Percentiles rank a stretch among this genome's conserved stretches.
phyloP scores from a whole-genome alignment of 2,888 invertebrate species.

The Callinectes sapidus region DNA sequence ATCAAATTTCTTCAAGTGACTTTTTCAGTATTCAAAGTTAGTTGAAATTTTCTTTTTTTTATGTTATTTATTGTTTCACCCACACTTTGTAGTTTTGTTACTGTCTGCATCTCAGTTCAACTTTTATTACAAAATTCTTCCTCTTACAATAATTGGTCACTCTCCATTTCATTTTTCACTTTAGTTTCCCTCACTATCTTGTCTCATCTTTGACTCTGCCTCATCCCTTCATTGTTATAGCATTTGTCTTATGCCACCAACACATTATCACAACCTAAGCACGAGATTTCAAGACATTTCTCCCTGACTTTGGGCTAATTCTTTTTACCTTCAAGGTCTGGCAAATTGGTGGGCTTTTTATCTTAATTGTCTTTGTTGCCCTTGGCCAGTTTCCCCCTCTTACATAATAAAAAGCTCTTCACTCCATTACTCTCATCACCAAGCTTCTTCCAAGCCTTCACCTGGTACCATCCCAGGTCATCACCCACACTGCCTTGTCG shows the following conservation, averaged over 20 bases:
- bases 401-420: too few relatives aligned
- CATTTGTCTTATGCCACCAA: background rate
- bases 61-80: background rate
- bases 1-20: too few relatives aligned
- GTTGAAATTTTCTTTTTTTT: background rate
- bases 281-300: too few relatives aligned
- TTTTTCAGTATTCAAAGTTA: too few relatives aligned
- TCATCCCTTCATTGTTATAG: background rate
- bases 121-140: background rate
- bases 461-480: background rate
- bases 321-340: too few relatives aligned
- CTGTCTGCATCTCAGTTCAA: background rate
- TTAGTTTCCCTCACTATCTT: background rate
- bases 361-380: too few relatives aligned
- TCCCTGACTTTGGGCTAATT: too few relatives aligned
- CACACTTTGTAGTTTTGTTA: background rate
- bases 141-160: too few relatives aligned
- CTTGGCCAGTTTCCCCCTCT: too few relatives aligned
- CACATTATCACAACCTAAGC: background rate
- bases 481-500: background rate
- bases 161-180: too few relatives aligned
- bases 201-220: background rate
- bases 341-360: too few relatives aligned
- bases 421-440: background rate
- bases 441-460: too few relatives aligned